Conservation (phyloP, 2,113 vertebrate genomes). For the Motacilla alba region DNA sequence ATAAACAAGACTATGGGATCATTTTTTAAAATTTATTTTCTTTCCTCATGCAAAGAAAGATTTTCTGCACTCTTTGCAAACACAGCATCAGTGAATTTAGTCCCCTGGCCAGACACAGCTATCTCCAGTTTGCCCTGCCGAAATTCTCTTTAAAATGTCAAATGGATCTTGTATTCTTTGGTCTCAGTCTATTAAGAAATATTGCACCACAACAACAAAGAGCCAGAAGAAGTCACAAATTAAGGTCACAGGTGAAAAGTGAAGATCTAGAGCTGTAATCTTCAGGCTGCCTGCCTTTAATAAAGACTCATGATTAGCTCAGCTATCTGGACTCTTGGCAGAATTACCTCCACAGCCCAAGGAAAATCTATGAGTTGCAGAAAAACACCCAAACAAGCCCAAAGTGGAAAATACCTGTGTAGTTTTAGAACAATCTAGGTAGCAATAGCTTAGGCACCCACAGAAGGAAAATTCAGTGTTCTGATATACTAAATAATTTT, state of each 20-base stretch:
- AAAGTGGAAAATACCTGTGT: background rate
- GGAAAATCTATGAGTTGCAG: background rate
- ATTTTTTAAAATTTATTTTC: background rate
- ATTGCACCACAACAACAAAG: background rate
- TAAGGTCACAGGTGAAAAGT: background rate
- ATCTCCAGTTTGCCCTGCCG: background rate
- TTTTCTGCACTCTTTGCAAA: background rate
- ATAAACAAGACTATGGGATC: background rate
- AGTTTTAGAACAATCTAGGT: background rate
- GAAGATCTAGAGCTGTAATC: background rate
- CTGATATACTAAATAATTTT: background rate
- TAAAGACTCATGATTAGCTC: background rate
- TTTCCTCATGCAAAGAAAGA: fast-evolving
- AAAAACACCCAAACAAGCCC: background rate
- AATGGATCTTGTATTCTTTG: background rate
- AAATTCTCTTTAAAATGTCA: background rate
- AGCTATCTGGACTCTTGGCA: background rate
- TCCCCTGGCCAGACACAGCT: background rate
- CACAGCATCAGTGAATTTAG: background rate
- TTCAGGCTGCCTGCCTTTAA: background rate
- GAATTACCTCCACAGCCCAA: background rate
- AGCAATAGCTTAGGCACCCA: background rate
- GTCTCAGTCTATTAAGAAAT: background rate
- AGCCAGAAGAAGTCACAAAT: background rate
- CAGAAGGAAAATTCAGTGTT: background rate